Conservation (phyloP, 1,140 invertebrate species). For the Drosophila prosaltans region DNA sequence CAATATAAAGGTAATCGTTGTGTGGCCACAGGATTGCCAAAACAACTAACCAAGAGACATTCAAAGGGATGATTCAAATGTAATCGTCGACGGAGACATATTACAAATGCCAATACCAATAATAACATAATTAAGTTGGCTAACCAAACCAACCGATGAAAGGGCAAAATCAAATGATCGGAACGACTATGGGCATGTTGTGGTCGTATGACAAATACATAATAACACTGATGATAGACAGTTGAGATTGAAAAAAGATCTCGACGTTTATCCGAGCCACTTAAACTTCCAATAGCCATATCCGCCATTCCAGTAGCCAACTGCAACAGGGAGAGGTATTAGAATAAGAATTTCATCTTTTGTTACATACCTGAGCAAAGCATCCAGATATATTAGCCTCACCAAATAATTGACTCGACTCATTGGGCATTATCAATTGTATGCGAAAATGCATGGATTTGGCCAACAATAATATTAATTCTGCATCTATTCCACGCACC, state of each 20-base stretch:
- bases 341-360: too few relatives aligned
- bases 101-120: conserved; percentile 17
- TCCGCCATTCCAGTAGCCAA: conserved; percentile 35
- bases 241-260: conserved; percentile 45
- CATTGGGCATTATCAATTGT: conserved; percentile 30
- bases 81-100: conserved; percentile 12
- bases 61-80: conserved; percentile 38
- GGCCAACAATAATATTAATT: conserved; percentile 52
- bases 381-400: conserved; percentile 51
- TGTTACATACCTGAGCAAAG: conserved; percentile 35
- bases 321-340: conserved; percentile 10
- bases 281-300: conserved; percentile 56
- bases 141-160: conserved; percentile 40
- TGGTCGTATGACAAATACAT: conserved; percentile 57
- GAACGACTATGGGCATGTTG: conserved; percentile 33
- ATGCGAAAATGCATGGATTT: conserved; percentile 38
- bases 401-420: conserved; percentile 48
- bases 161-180: conserved; percentile 41
- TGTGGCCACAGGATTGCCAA: conserved; percentile 47
- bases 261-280: conserved; percentile 53
- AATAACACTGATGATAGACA: conserved; percentile 59
- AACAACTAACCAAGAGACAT: conserved; percentile 19
- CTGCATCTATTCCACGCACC: conserved; percentile 59
- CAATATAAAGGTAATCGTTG: conserved; percentile 20
- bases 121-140: conserved; percentile 19